phyloP scores from a whole-genome alignment of 2,113 vertebrate species.

The Eulacestoma nigropectus region DNA sequence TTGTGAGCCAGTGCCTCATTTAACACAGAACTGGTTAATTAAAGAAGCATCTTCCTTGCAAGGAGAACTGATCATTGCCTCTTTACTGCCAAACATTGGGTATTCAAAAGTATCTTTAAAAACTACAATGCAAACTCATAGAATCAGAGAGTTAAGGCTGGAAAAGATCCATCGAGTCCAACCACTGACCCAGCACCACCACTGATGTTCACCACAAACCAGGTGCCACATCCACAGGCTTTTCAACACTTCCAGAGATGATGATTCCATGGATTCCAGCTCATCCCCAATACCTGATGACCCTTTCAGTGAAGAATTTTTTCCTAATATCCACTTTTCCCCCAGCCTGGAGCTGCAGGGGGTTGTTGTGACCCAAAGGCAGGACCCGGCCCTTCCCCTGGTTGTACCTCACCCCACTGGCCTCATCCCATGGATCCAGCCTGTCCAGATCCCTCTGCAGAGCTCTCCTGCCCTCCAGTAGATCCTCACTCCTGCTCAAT shows the following conservation, averaged over 20 bases:
- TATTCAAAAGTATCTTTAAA: neutral
- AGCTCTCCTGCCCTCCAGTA: neutral
- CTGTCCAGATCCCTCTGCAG: neutral
- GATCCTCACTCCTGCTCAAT: neutral
- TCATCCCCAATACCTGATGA: neutral
- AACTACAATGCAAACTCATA: neutral
- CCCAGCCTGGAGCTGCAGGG: neutral
- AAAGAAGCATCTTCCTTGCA: neutral
- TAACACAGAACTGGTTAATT: neutral
- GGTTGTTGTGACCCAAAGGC: fast-evolving
- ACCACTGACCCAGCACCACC: neutral
- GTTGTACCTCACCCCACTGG: neutral
- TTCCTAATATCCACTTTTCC: neutral
- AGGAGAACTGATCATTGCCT: neutral
- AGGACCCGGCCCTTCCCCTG: neutral
- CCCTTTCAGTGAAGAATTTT: neutral
- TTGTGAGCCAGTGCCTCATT: neutral
- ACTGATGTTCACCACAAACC: neutral
- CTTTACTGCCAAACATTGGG: neutral
- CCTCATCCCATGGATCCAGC: neutral
- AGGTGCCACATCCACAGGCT: neutral
- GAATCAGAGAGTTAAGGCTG: no score
- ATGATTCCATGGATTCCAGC: neutral
- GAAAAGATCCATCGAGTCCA: neutral
- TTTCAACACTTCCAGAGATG: neutral